Conservation (phyloP, 2,797 vertebrate genomes). For the Acanthurus leucopareius region DNA sequence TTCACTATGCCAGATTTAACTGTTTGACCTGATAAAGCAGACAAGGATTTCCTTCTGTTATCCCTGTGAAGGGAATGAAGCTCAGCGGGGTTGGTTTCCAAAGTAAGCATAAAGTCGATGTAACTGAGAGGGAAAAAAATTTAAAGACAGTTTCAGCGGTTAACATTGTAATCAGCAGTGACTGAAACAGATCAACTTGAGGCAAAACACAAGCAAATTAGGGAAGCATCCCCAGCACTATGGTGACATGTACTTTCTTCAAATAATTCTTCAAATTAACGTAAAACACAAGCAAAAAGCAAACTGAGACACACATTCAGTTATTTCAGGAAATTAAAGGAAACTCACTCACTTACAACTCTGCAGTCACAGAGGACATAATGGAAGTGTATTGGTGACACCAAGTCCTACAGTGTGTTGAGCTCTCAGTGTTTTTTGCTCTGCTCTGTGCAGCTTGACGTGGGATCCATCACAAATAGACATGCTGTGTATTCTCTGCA, state of each 20-base stretch:
- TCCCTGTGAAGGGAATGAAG: not conserved
- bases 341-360: not conserved
- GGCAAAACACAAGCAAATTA: not conserved
- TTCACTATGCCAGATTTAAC: not conserved
- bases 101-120: not conserved
- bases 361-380: not conserved
- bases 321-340: not conserved
- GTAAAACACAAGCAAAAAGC: not conserved
- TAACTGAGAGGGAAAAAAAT: not conserved
- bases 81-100: not conserved
- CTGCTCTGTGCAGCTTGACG: no score
- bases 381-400: not conserved
- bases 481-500: no score
- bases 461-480: no score
- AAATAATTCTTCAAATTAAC: not conserved
- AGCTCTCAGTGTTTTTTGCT: not conserved
- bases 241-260: not conserved
- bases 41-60: constrained; percentile 1
- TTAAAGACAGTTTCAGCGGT: not conserved
- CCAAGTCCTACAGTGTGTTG: not conserved
- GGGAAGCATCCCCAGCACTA: not conserved
- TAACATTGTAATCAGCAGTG: not conserved
- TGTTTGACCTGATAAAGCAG: constrained; percentile 12
- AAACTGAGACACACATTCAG: not conserved
- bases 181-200: not conserved